A percentile compares a stretch with the other conserved stretches of the same genome.
phyloP scores from a whole-genome alignment of 2,888 invertebrate species.

The Caenorhabditis sp. region DNA sequence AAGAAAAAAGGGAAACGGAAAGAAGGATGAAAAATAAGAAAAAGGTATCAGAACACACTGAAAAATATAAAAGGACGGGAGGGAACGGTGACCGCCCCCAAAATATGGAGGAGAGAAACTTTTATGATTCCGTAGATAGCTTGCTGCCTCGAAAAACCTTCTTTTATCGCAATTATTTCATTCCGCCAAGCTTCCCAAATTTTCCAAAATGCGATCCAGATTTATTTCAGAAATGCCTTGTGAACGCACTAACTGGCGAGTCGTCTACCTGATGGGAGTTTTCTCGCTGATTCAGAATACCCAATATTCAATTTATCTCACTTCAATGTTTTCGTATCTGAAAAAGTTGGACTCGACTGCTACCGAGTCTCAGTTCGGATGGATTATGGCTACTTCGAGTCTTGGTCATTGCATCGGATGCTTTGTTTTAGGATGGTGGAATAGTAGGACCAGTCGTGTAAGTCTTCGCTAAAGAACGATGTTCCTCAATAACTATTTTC shows the following conservation, averaged over 20 bases:
- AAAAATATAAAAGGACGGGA: slow-evolving; percentile 10
- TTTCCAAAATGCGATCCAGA: neutral
- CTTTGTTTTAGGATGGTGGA: slow-evolving; percentile 62
- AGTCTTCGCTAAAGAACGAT: neutral
- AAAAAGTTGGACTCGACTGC: slow-evolving; percentile 41
- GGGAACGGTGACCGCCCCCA: neutral
- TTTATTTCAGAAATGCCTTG: slow-evolving; percentile 44
- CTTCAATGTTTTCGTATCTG: slow-evolving; percentile 62
- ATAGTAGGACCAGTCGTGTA: slow-evolving; percentile 25
- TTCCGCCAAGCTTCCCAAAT: neutral
- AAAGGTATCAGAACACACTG: neutral
- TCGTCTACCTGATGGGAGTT: slow-evolving; percentile 61
- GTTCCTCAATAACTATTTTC: slow-evolving; percentile 16
- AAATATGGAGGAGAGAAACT: slow-evolving; percentile 7
- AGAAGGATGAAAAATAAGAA: slow-evolving; percentile 1
- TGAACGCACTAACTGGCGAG: slow-evolving; percentile 55
- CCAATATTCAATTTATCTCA: slow-evolving; percentile 63
- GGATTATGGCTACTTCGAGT: slow-evolving; percentile 62
- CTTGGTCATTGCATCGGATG: slow-evolving; percentile 63
- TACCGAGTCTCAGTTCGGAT: slow-evolving; percentile 56
- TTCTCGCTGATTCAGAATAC: slow-evolving; percentile 65
- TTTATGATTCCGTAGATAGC: slow-evolving; percentile 53
- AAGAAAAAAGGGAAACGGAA: slow-evolving; percentile 10
- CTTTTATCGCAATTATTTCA: neutral
- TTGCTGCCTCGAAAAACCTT: neutral